Evolutionary conservation across 2,888 invertebrate species (phyloP).

Genomic region (Ectobius pallidus): DNA sequence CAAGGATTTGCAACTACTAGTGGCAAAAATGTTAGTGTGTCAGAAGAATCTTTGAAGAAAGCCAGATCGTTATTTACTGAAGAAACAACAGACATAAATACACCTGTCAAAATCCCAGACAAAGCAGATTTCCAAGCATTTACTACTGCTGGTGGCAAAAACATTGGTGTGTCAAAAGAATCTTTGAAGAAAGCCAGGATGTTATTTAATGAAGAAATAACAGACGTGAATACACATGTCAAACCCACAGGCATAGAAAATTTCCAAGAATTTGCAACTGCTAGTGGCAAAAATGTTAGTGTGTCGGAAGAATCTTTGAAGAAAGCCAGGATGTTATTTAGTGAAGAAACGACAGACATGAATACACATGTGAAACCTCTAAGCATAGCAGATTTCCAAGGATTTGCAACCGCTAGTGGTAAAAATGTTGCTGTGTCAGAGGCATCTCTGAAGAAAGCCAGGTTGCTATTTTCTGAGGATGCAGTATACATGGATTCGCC

Average conservation of each 20-base stretch:
- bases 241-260: background rate
- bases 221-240: constrained; percentile 41
- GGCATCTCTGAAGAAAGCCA: constrained; percentile 49
- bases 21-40: constrained; percentile 42
- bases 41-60: constrained; percentile 51
- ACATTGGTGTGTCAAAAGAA: constrained; percentile 51
- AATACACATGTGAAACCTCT: too few species aligned
- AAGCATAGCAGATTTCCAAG: background rate
- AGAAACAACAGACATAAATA: constrained; percentile 44
- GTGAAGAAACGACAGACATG: constrained; percentile 46
- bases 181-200: constrained; percentile 50
- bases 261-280: constrained; percentile 49
- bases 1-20: constrained; percentile 45
- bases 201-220: constrained; percentile 48
- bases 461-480: constrained; percentile 49
- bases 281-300: constrained; percentile 48
- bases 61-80: constrained; percentile 53
- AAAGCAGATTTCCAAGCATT: background rate
- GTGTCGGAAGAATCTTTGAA: constrained; percentile 47
- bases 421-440: constrained; percentile 53
- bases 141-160: constrained; percentile 53
- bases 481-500: background rate
- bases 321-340: constrained; percentile 52
- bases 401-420: constrained; percentile 51
- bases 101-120: background rate